Evolutionary conservation across 64 coral and sea anemone species (phyloP).

Genomic region (Cladopsammia gracilis): DNA sequence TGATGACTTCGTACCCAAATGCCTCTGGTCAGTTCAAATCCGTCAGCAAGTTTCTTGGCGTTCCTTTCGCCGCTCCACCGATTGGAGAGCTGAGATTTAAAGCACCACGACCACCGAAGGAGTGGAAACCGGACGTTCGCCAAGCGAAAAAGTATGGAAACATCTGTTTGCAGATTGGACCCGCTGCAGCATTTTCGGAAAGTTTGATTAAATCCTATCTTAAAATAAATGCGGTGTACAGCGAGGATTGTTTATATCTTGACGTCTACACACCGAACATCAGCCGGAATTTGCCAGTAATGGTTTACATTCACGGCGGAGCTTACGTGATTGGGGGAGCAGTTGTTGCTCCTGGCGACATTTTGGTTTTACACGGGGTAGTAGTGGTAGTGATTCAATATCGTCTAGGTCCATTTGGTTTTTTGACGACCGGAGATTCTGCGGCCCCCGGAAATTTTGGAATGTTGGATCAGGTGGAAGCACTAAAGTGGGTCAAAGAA

Average conservation of each 20-base stretch:
- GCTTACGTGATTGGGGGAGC: background rate
- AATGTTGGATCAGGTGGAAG: conserved; percentile 57
- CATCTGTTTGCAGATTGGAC: background rate
- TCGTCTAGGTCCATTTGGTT: conserved; percentile 49
- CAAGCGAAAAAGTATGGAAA: conserved; percentile 1
- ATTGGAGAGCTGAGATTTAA: conserved; percentile 46
- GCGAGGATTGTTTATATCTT: conserved; percentile 47
- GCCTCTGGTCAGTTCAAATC: background rate
- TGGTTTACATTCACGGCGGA: conserved; percentile 44
- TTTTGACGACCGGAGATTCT: conserved; percentile 27
- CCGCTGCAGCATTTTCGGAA: background rate
- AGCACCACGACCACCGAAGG: background rate
- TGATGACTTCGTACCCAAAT: background rate
- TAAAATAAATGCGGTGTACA: background rate
- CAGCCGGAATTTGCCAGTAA: background rate
- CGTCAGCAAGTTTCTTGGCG: conserved; percentile 52
- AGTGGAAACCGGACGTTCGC: conserved; percentile 47
- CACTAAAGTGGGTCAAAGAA: conserved; percentile 49
- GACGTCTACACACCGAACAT: conserved; percentile 15
- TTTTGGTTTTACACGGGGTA: conserved; percentile 32
- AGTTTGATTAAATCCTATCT: conserved; percentile 19
- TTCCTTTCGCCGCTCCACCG: conserved; percentile 62
- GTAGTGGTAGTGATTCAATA: conserved; percentile 59
- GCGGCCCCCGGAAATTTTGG: conserved; percentile 39
- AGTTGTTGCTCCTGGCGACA: background rate